Conservation (phyloP, 2,888 invertebrate genomes). For the Bibio marci region DNA sequence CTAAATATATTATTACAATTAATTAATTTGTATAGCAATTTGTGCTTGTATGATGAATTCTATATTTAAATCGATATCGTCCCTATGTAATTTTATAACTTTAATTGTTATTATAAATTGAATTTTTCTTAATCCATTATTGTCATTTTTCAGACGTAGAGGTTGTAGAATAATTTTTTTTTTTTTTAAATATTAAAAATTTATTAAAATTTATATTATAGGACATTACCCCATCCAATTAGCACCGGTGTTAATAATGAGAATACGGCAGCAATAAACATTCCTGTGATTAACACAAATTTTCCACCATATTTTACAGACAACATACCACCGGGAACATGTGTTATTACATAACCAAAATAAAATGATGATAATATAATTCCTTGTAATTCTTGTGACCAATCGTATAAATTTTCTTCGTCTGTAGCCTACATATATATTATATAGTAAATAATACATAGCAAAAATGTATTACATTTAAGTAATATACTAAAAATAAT, state of each 20-base stretch:
- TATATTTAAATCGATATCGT: too few species aligned
- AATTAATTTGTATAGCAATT: too few species aligned
- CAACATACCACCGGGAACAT: slow-evolving; percentile 64
- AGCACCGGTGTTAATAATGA: slow-evolving; percentile 64
- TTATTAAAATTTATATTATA: too few species aligned
- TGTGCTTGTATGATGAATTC: too few species aligned
- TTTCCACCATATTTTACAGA: slow-evolving; percentile 75
- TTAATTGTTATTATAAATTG: too few species aligned
- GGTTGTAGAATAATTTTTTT: neutral
- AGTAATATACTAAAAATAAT: too few species aligned
- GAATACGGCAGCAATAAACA: slow-evolving; percentile 64
- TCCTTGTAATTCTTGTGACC: slow-evolving; percentile 56
- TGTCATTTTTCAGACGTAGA: neutral
- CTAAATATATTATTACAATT: slow-evolving; percentile 22
- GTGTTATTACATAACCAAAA: slow-evolving; percentile 70
- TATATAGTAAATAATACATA: neutral
- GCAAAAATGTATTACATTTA: too few species aligned
- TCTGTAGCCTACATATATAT: slow-evolving; percentile 9
- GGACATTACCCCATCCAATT: slow-evolving; percentile 28
- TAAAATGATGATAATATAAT: slow-evolving; percentile 67
- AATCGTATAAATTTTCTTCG: slow-evolving; percentile 36
- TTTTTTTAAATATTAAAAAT: neutral
- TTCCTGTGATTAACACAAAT: slow-evolving; percentile 63
- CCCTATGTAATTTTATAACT: too few species aligned
- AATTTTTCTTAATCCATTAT: too few species aligned